These are phyloP conservation scores for Archips crataeganus DNA, from an alignment of 2,888 invertebrate genomes.

Conservation along the genomic window DNA sequence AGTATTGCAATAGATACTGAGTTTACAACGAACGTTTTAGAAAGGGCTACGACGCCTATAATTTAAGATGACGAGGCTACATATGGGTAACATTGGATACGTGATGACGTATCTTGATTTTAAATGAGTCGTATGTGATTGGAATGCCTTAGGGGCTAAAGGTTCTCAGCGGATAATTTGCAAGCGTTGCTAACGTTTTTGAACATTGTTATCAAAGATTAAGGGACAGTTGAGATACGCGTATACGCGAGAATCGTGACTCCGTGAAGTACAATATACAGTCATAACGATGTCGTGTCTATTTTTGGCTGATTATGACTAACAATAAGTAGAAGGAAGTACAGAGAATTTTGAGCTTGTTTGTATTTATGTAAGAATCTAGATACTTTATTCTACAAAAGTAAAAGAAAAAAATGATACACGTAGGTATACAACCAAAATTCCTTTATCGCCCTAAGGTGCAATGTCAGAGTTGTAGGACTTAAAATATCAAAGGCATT, in stretches of 20 bases:
- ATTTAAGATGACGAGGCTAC: conserved; percentile 23
- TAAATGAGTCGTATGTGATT: conserved; percentile 45
- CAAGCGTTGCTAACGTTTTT: conserved; percentile 11
- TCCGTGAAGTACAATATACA: neutral
- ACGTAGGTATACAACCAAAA: no score
- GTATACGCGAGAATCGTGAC: neutral
- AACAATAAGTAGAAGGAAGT: neutral
- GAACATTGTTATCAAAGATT: conserved; percentile 41
- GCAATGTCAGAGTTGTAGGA: no score
- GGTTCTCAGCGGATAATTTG: conserved; percentile 36
- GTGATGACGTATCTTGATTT: conserved; percentile 43
- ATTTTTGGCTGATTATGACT: conserved; percentile 6
- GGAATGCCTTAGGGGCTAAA: conserved; percentile 44
- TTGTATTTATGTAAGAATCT: no score
- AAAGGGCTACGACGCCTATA: conserved; percentile 24
- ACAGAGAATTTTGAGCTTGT: neutral
- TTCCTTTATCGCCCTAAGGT: no score
- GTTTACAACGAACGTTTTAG: neutral
- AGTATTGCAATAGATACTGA: conserved; percentile 17
- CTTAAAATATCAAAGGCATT: no score
- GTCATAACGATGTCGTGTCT: conserved; percentile 3
- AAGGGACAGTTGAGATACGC: conserved; percentile 11
- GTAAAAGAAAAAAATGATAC: no score
- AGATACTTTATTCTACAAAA: no score
- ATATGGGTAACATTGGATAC: conserved; percentile 15